Evolutionary conservation across 2,113 vertebrate species (phyloP).

Genomic region (Regulus satrapa): DNA sequence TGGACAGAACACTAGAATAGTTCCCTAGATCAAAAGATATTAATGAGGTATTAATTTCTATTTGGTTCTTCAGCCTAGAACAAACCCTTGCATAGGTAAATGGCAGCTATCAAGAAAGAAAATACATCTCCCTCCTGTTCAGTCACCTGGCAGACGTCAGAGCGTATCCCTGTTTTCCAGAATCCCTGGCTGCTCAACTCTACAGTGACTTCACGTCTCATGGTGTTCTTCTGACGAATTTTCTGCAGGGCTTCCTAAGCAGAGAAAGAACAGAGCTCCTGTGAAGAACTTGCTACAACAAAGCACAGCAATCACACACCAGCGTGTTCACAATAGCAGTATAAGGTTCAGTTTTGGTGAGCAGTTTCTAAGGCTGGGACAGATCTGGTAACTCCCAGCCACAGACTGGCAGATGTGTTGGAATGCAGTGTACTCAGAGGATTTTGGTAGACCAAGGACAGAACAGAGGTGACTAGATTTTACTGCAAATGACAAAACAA

Average conservation of each 20-base stretch:
- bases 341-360: not conserved
- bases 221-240: conserved; percentile 99
- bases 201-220: conserved; percentile 96
- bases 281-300: not conserved
- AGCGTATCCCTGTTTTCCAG: conserved; percentile 98
- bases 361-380: not conserved
- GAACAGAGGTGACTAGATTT: not conserved
- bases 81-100: not conserved
- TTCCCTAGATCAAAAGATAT: not conserved
- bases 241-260: conserved; percentile 95
- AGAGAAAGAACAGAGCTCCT: not conserved
- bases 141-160: conserved; percentile 95
- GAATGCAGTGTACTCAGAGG: not conserved
- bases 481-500: not conserved
- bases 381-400: not conserved
- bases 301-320: not conserved
- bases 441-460: not conserved
- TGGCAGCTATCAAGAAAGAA: not conserved
- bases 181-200: conserved; percentile 98
- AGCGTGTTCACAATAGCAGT: fast-evolving
- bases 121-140: not conserved
- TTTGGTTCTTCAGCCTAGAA: not conserved
- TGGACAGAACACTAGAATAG: not conserved
- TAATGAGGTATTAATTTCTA: not conserved
- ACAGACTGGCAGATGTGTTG: not conserved